Base-by-base conservation (phyloP, 2,797 vertebrate species). In the Phoxinus dragarum region DNA sequence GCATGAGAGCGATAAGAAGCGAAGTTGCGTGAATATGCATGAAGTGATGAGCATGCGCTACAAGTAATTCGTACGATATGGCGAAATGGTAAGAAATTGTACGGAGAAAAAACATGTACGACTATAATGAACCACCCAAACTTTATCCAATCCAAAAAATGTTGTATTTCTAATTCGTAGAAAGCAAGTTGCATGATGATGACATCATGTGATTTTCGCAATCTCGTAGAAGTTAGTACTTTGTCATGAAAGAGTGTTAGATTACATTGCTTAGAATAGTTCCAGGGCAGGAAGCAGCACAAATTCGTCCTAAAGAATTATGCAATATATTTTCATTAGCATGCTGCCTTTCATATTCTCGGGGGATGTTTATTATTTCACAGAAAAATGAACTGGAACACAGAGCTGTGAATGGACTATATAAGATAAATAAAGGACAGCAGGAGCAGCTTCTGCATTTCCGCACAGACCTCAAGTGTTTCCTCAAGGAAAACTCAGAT, bases 401-500 rank as follows among this genome's bases (percentile, higher is more conserved):
- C 40, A 61, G 14, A 19, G 66, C 5, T 34, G 34, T 34, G 42
- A 79, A 79, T 42, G 1, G 31, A 59, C 12, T 72, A 14, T 14
- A 40, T 8, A 27, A 61, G 34, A 42, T 31, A 31, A 84, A 69
- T n/a, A 44, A 31, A 47, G 23, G 73, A 54, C 34, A 76, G 52
- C 23, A 71, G 67, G 49, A 56, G 47, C 36, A 44, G 54, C 67
- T 31, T 82, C 81, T 61, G 54, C 19, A 21, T 71, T 81, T 59
- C 56, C 27, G 1, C 34, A 72, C 38, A 73, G 9, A 82, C 27
- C 38, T 78, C 61, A 73, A 71, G 54, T 64, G 56, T 54, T 85
- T 76, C 56, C 66, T 47, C 23, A 56, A 74, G 74, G 59, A 77
- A 81, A 77, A 71, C 47, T 78, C 34, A 85, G 47, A 74, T 71